phyloP scores from a whole-genome alignment of 2,888 invertebrate genomes.

The Drosophila diplacantha region DNA sequence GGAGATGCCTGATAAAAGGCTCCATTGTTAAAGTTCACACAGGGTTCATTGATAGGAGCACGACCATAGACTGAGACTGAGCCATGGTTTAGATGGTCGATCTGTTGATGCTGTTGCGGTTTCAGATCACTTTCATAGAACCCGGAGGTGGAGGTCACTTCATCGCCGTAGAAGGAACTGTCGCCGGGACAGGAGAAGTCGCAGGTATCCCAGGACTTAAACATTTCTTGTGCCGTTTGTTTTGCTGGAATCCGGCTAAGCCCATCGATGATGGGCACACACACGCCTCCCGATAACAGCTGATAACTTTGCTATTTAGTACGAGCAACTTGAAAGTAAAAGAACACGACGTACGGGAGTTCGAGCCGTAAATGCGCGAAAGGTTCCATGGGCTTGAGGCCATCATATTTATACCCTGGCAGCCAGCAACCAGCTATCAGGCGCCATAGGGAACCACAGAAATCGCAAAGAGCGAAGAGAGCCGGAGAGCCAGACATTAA shows the following conservation, averaged over 20 bases:
- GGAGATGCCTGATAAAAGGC: slow-evolving; percentile 42
- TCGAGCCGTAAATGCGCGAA: slow-evolving; percentile 64
- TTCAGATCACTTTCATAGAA: slow-evolving; percentile 51
- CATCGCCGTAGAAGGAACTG: slow-evolving; percentile 30
- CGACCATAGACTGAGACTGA: slow-evolving; percentile 40
- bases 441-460: slow-evolving; percentile 7
- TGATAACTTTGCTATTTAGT: slow-evolving; percentile 23
- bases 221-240: slow-evolving; percentile 45
- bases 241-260: slow-evolving; percentile 18
- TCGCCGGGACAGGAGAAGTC: slow-evolving; percentile 56
- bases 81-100: slow-evolving; percentile 29
- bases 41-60: slow-evolving; percentile 51
- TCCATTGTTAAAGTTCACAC: slow-evolving; percentile 59
- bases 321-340: slow-evolving; percentile 2
- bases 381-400: slow-evolving; percentile 55
- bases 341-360: slow-evolving; percentile 45
- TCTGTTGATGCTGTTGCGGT: slow-evolving; percentile 10
- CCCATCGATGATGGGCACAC: slow-evolving; percentile 40
- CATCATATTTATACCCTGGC: slow-evolving; percentile 56
- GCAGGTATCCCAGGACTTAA: slow-evolving; percentile 59
- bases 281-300: slow-evolving; percentile 21
- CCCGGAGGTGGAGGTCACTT: background rate
- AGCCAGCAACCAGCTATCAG: slow-evolving; percentile 9
- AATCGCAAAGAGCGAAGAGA: slow-evolving; percentile 36
- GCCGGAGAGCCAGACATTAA: slow-evolving; percentile 29